Conservation (phyloP, 92 coral and sea anemone species). For the Nematostella vectensis region DNA sequence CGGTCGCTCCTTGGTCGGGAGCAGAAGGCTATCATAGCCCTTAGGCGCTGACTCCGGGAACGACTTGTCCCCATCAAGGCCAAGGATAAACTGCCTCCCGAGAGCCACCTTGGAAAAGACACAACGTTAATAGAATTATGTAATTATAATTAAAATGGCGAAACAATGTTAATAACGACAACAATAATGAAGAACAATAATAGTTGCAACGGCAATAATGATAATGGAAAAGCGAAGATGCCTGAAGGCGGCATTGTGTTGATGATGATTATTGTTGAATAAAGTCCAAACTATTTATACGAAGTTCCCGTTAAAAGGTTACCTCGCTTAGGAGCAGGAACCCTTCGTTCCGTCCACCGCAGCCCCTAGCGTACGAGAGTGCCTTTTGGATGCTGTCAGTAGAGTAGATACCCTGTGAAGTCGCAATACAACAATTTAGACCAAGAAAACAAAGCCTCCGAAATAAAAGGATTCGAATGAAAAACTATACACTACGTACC, state of each 20-base stretch:
- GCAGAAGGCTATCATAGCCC: conserved; percentile 66
- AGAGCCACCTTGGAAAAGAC: conserved; percentile 60
- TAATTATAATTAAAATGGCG: too few species aligned
- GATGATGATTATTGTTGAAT: not conserved
- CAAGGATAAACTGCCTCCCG: conserved; percentile 19
- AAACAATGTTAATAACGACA: too few species aligned
- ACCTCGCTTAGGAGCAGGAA: conserved; percentile 67
- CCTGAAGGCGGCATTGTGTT: too few species aligned
- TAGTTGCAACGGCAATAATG: too few species aligned
- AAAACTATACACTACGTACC: too few species aligned
- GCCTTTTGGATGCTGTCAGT: conserved; percentile 71
- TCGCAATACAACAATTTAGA: not conserved
- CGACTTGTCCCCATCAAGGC: conserved; percentile 3
- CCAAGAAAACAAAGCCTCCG: not conserved
- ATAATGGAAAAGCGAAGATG: too few species aligned
- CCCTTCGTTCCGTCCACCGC: conserved; percentile 4
- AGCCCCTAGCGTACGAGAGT: conserved; percentile 21
- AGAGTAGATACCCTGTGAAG: conserved; percentile 60
- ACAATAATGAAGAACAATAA: too few species aligned
- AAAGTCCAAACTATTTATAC: too few species aligned
- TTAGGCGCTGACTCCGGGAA: conserved; percentile 36
- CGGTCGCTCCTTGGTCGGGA: conserved; percentile 40
- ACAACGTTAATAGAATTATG: too few species aligned
- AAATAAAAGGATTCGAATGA: too few species aligned
- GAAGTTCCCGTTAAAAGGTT: not conserved